phyloP scores from a whole-genome alignment of 2,113 vertebrate genomes.

The Zosterops borbonicus region DNA sequence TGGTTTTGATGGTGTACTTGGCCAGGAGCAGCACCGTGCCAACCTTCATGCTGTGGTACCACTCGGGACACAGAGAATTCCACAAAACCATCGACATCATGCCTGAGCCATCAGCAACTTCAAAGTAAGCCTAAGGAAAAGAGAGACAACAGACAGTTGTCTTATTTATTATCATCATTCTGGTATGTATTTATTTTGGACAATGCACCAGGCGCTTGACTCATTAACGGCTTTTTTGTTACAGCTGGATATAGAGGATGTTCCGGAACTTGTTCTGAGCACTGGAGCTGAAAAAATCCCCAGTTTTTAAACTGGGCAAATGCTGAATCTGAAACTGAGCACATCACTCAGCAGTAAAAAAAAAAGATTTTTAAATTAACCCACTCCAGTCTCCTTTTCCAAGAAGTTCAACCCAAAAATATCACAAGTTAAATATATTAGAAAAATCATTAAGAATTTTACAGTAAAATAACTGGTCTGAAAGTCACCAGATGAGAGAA shows the following conservation, averaged over 20 bases:
- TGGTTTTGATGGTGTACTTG: conserved; percentile 82
- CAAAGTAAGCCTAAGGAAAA: conserved; percentile 83
- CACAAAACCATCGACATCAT: conserved; percentile 89
- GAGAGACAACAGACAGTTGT: not conserved
- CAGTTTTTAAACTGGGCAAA: not conserved
- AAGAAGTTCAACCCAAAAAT: not conserved
- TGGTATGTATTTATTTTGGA: not conserved
- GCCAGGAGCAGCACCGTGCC: conserved; percentile 86
- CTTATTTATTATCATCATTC: not conserved
- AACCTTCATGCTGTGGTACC: conserved; percentile 84
- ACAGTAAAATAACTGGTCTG: not conserved
- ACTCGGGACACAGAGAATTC: conserved; percentile 89
- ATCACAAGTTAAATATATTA: not conserved
- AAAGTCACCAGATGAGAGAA: not conserved
- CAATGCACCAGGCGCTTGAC: not conserved
- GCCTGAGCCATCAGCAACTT: conserved; percentile 90
- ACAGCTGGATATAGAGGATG: not conserved
- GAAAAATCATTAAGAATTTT: not conserved
- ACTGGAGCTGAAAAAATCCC: not conserved
- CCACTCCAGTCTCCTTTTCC: not conserved
- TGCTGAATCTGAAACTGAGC: not conserved
- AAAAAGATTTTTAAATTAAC: not conserved
- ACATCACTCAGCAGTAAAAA: not conserved
- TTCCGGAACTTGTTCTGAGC: not conserved
- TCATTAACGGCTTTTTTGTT: not conserved